Evolutionary conservation across 1,140 invertebrate genomes (phyloP), one percentile per base, ranked within the genome.

Genomic region (Glossosoma conforme): DNA sequence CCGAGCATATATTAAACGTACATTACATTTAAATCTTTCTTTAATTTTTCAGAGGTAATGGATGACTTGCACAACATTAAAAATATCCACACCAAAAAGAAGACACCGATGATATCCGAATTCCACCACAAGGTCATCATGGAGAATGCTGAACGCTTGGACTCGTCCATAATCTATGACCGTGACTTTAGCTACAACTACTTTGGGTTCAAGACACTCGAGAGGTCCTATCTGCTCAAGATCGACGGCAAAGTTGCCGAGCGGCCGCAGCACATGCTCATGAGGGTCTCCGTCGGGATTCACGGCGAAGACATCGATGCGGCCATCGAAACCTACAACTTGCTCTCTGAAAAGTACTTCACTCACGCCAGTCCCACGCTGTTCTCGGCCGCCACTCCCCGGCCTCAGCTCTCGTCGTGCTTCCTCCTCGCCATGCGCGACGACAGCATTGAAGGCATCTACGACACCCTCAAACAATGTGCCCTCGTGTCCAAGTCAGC

Each of bases 381-480:
- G 8, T 99, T 98, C 63, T 92, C 94, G 63, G 89, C 97, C 49
- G 96, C 92, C 30, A 98, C 96, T 9, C 82, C 79, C 8, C 77
- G 83, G 22, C 93, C 95, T 25, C 96, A 99, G 68, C 75, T 99
- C 50, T 97, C 94, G 0, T 94, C 92, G 43, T 99, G 96, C 70
- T 99, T 98, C 61, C 73, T 99, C 2, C 65, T 99, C 24, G 92
- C 94, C 0, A 97, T 99, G 91, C 82, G 79, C 41, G 89, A 92
- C 10, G 97, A 99, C 68, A 97, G 92, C 55, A 97, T 99, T 64
- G 93, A 98, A 63, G 97, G 97, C n/a, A 98, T 99, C 59, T 98
- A 91, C 70, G 87, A 93, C 55, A 96, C 92, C 1, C 69, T 98
- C 15, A 93, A 91, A 56, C 88, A 94, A 64, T 98, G 94, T 75